Base-by-base conservation (phyloP, 2,888 invertebrate species). In the Leucophenga montana region DNA sequence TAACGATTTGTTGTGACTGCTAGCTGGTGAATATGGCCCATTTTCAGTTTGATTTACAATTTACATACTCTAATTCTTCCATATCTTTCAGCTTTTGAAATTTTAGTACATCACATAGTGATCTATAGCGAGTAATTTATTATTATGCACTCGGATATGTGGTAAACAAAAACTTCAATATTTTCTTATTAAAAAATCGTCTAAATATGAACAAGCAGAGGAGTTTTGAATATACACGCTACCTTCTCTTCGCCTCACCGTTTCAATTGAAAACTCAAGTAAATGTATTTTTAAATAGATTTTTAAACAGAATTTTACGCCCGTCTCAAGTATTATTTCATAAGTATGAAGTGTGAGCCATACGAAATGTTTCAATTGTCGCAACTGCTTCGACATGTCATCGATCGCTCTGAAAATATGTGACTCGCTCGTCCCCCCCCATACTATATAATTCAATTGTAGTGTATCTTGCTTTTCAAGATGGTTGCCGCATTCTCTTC, bases 1-100 rank as follows among this genome's bases (percentile, higher is more conserved):
- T 86, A 85, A 87, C 85, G 87, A 83, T 86, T 87, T 87, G 85
- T 86, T 87, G 79, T 84, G 85, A 83, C 83, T 80, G 76, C 59
- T 73, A 75, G 76, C 73, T 75, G 74, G 73, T 68, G 68, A 46
- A 54, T 44, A 59, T 75, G 76, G 78, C 73, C 76, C 73, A 68
- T 80, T 78, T 73, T 50, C 66, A 66, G 54, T 50, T 59, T 72
- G 74, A 74, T 76, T 73, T 73, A 76, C 13, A 16, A 64, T 62
- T 62, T 62, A 31, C 39, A 62, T 44, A 44, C 5, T 57, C 18
- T 46, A 27, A 27, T n/a, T n/a, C n/a, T n/a, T n/a, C n/a, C n/a
- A n/a, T n/a, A n/a, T 27, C 27, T 27, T 27, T 27, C 27, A 27
- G 27, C 3, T 27, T 27, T 27, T 27, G 27, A 27, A 27, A 3